Percentiles rank a stretch among this genome's conserved stretches.
Evolutionary conservation across 2,888 invertebrate genomes (phyloP).

Genomic region (Nudaria mundana): DNA sequence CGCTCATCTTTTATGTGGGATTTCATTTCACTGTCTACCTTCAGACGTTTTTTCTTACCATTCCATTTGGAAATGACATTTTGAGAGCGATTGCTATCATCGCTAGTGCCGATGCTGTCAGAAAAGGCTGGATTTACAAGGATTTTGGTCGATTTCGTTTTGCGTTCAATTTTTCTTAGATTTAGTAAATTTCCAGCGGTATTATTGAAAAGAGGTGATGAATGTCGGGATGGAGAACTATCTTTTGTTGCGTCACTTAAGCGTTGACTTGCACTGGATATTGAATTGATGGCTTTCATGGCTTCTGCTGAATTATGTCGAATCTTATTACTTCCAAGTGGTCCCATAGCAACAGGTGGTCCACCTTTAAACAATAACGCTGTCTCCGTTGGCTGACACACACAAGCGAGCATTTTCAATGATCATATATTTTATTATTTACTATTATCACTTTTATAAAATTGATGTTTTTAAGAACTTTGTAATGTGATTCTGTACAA

Average conservation of each 20-base stretch:
- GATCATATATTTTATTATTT: slow-evolving; percentile 46
- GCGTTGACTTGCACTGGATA: slow-evolving; percentile 51
- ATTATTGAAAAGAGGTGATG: slow-evolving; percentile 58
- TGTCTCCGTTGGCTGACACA: slow-evolving; percentile 84
- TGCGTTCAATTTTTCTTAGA: slow-evolving; percentile 70
- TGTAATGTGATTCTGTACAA: slow-evolving; percentile 11
- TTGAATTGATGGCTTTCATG: slow-evolving; percentile 60
- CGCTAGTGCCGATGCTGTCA: slow-evolving; percentile 65
- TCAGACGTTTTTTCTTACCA: slow-evolving; percentile 73
- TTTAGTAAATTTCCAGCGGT: slow-evolving; percentile 63
- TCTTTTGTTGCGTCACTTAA: slow-evolving; percentile 57
- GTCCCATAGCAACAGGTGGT: slow-evolving; percentile 77
- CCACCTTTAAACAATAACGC: slow-evolving; percentile 77
- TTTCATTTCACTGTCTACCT: slow-evolving; percentile 45
- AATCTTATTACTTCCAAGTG: slow-evolving; percentile 72
- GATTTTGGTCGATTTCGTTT: slow-evolving; percentile 74
- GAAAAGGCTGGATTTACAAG: slow-evolving; percentile 73
- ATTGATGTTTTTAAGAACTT: slow-evolving; percentile 40
- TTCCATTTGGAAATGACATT: slow-evolving; percentile 64
- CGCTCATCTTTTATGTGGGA: slow-evolving; percentile 45
- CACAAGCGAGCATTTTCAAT: slow-evolving; percentile 84
- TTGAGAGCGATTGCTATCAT: slow-evolving; percentile 68
- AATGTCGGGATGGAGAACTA: slow-evolving; percentile 53
- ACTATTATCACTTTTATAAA: slow-evolving; percentile 60
- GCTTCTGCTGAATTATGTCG: slow-evolving; percentile 56